Conservation (phyloP, 2,888 invertebrate species). For the Eudasyphora cyanicolor region DNA sequence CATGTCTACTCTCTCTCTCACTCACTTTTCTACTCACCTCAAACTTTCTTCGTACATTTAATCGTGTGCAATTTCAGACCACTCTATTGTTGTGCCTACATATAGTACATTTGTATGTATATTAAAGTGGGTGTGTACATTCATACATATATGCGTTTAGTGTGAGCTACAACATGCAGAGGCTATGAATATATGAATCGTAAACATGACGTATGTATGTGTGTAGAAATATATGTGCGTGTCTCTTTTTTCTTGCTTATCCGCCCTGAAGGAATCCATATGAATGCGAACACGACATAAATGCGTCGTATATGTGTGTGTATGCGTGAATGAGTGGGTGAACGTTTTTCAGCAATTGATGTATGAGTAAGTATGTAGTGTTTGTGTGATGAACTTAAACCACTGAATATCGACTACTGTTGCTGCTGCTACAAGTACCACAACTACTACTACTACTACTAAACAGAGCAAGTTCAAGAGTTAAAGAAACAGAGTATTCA, state of each 20-base stretch:
- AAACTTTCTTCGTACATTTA: no score
- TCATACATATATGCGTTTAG: no score
- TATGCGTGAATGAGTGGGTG: background rate
- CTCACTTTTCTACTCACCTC: no score
- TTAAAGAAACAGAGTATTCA: background rate
- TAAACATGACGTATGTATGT: background rate
- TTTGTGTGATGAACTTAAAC: slow-evolving; percentile 18
- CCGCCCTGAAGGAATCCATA: background rate
- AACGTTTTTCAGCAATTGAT: background rate
- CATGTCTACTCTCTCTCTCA: background rate
- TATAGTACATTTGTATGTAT: no score
- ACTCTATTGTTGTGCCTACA: no score
- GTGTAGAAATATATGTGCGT: background rate
- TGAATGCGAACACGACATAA: background rate
- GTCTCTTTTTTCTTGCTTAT: no score
- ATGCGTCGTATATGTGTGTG: background rate
- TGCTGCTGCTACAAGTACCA: no score
- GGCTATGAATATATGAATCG: background rate
- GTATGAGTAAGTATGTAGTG: no score
- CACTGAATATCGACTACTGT: no score
- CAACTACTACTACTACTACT: background rate
- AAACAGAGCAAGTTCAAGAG: slow-evolving; percentile 33
- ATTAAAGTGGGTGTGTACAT: no score
- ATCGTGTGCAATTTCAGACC: no score
- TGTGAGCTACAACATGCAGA: background rate